Evolutionary conservation across 2,888 invertebrate species (phyloP).

Genomic region (Lathronympha strigana): DNA sequence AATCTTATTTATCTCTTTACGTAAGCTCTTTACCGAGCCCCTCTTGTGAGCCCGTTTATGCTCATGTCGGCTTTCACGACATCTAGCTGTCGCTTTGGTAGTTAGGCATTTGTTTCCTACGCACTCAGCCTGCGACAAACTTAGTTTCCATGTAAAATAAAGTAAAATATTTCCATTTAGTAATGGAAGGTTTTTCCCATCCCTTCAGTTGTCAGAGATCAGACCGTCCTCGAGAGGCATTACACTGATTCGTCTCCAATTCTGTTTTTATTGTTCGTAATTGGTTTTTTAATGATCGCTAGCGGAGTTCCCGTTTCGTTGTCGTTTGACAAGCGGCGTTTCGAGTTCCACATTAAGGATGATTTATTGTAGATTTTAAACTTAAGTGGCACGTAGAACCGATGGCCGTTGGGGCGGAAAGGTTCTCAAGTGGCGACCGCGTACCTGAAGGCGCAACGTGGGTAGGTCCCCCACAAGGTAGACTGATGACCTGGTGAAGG

Average conservation of each 20-base stretch:
- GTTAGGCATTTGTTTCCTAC: neutral
- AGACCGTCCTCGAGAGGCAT: constrained; percentile 34
- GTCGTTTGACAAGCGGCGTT: neutral
- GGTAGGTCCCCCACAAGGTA: too few species aligned
- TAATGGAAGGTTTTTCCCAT: constrained; percentile 6
- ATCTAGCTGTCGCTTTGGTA: too few species aligned
- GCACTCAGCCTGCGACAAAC: neutral
- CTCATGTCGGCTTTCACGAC: too few species aligned
- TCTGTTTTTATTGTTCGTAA: constrained; percentile 39
- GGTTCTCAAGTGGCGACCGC: too few species aligned
- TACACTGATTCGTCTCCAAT: constrained; percentile 30
- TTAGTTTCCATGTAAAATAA: neutral
- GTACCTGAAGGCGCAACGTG: too few species aligned
- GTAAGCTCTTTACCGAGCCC: too few species aligned
- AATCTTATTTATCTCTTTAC: too few species aligned
- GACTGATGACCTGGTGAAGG: too few species aligned
- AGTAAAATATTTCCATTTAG: neutral
- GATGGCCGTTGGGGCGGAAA: too few species aligned
- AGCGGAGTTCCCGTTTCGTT: constrained; percentile 1
- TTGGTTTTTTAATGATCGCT: constrained; percentile 40
- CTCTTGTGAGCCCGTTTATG: too few species aligned
- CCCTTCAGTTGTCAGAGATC: constrained; percentile 12
- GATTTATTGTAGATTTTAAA: too few species aligned
- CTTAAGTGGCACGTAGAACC: too few species aligned
- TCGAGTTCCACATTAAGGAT: neutral